These are phyloP conservation scores for Quadroppia sp. DNA, from an alignment of 2,888 invertebrate genomes.

Conservation along the genomic window DNA sequence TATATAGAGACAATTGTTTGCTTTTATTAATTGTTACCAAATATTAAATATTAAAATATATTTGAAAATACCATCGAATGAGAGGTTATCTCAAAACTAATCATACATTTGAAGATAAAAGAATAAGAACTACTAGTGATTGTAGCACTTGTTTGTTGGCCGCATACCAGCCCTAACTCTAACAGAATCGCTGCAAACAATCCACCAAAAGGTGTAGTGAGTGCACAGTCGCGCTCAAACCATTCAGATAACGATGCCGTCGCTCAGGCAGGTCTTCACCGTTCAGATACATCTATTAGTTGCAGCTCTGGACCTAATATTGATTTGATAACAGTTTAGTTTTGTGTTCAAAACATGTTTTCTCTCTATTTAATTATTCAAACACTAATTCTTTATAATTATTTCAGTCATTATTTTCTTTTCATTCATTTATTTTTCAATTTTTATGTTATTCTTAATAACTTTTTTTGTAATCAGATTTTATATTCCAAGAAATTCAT, in stretches of 20 bases:
- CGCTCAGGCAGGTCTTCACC: neutral
- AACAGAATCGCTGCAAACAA: neutral
- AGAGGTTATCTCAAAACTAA: neutral
- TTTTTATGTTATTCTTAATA: too few relatives aligned
- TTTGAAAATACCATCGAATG: too few relatives aligned
- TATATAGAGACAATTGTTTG: too few relatives aligned
- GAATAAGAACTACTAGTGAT: neutral
- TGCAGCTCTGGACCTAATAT: neutral
- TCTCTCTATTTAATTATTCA: neutral
- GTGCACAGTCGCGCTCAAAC: slow-evolving; percentile 17
- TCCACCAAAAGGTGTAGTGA: slow-evolving; percentile 6
- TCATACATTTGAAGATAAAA: neutral
- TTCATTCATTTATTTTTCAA: too few relatives aligned
- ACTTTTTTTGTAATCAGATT: too few relatives aligned
- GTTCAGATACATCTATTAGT: slow-evolving; percentile 27
- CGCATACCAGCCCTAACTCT: neutral
- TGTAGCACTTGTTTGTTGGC: slow-evolving; percentile 10
- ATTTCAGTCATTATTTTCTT: too few relatives aligned
- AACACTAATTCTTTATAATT: neutral
- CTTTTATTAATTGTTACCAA: too few relatives aligned
- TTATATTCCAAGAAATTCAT: too few relatives aligned
- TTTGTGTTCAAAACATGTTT: slow-evolving; percentile 1
- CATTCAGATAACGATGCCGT: neutral
- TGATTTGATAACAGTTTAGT: neutral
- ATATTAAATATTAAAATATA: too few relatives aligned